A percentile compares a stretch with the other conserved stretches of the same genome.
These are phyloP conservation scores for Lissocephala sabroskyi DNA, from an alignment of 2,888 invertebrate genomes.

Conservation along the genomic window DNA sequence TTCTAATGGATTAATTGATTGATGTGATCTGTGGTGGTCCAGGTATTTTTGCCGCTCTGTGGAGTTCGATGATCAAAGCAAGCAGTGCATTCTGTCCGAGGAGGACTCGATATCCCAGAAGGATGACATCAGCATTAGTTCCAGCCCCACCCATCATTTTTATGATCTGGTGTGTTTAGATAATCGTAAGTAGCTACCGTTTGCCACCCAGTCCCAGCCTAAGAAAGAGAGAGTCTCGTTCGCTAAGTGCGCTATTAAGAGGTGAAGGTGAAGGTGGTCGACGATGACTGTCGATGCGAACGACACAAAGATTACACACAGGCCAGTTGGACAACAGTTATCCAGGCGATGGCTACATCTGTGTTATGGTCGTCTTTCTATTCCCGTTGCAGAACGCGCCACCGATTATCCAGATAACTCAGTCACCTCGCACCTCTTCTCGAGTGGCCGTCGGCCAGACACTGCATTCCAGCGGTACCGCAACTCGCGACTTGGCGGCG, in stretches of 20 bases:
- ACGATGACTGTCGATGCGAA: conserved; percentile 21
- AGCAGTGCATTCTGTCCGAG: conserved; percentile 90
- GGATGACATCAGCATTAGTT: conserved; percentile 88
- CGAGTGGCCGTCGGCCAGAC: conserved; percentile 86
- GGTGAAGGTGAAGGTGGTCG: conserved; percentile 9
- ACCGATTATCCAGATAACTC: conserved; percentile 92
- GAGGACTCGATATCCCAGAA: conserved; percentile 93
- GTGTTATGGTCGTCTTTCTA: conserved; percentile 13
- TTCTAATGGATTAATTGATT: too few species aligned
- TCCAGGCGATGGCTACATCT: conserved; percentile 19
- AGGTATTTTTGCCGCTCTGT: conserved; percentile 91
- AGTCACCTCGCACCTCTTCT: conserved; percentile 87
- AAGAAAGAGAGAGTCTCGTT: conserved; percentile 26
- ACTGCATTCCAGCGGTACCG: conserved; percentile 89
- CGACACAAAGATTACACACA: conserved; percentile 47
- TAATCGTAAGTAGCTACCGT: conserved; percentile 82
- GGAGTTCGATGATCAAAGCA: conserved; percentile 89
- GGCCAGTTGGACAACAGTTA: conserved; percentile 33
- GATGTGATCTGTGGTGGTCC: too few species aligned
- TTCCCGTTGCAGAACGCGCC: conserved; percentile 81
- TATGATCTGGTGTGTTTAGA: conserved; percentile 92
- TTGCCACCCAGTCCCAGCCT: too few species aligned
- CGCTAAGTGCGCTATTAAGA: conserved; percentile 43
- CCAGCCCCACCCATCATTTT: conserved; percentile 88
- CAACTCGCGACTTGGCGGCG: conserved; percentile 88